Conservation (phyloP, 2,797 vertebrate genomes). For the Channallabes apus region DNA sequence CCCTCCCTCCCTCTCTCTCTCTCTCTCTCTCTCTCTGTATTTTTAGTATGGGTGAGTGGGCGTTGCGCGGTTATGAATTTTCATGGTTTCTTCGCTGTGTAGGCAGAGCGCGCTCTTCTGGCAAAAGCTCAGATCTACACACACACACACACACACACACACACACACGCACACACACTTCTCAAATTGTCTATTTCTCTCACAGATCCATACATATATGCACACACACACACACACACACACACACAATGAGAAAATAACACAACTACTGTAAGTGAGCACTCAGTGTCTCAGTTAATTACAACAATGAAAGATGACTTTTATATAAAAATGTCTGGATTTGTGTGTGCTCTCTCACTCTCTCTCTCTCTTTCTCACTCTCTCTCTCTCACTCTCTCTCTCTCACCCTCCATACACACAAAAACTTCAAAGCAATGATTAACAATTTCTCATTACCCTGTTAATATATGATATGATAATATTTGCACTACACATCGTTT, state of each 20-base stretch:
- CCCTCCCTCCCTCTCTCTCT: slow-evolving; percentile 22
- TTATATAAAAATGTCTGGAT: slow-evolving; percentile 38
- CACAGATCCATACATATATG: slow-evolving; percentile 7
- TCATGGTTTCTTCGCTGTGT: slow-evolving; percentile 58
- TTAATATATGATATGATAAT: slow-evolving; percentile 17
- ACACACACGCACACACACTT: slow-evolving; percentile 3
- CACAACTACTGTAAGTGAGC: slow-evolving; percentile 32
- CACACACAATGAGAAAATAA: too few relatives aligned
- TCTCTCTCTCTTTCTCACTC: too few relatives aligned
- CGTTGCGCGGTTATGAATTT: slow-evolving; percentile 59
- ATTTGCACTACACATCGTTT: slow-evolving; percentile 28
- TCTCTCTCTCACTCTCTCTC: not conserved
- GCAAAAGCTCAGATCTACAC: slow-evolving; percentile 54
- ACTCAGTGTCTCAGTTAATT: slow-evolving; percentile 46
- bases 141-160: slow-evolving; percentile 30
- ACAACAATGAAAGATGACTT: slow-evolving; percentile 45
- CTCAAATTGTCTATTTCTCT: not conserved
- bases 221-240: slow-evolving; percentile 27
- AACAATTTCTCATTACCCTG: slow-evolving; percentile 26
- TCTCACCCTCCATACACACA: not conserved
- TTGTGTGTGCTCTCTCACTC: not conserved
- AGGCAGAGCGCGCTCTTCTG: slow-evolving; percentile 60
- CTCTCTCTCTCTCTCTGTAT: slow-evolving; percentile 50
- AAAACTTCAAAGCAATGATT: slow-evolving; percentile 18
- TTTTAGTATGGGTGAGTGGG: slow-evolving; percentile 60